Base-by-base conservation (phyloP, 2,888 invertebrate species). In the Hydrotaea cyrtoneurina region DNA sequence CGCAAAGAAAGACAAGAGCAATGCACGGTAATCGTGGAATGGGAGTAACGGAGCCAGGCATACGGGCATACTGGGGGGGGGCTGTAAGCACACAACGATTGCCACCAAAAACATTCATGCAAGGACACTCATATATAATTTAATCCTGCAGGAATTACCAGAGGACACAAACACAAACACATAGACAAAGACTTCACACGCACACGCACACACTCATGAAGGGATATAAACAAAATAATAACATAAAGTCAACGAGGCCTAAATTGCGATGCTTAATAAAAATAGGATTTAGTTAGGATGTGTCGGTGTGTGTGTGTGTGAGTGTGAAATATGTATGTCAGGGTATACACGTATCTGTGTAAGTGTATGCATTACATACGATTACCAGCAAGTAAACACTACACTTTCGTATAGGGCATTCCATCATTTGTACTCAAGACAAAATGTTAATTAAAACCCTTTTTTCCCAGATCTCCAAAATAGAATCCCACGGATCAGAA, bases 231-330 rank as follows among this genome's bases (percentile, higher is more conserved):
- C 69, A 78, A 66, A 77, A 86, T 72, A 82, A 86, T 78, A 83
- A 84, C 77, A 78, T 74, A 75, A 80, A 87, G 82, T 81, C 80
- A 87, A 82, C 85, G 82, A 82, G 78, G 81, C 82, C 82, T 77
- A 85, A 87, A 83, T 80, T 86, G 82, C 71, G 66, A 79, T 78
- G 82, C 84, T 81, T 86, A 84, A 86, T 82, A 85, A 85, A 82
- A 86, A 83, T 86, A 23, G 77, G 78, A 78, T 83, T 83, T 66
- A 73, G 74, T 80, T 78, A 43, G 80, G 72, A 80, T 80, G 72
- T 76, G 64, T 31, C 7, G 57, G 26, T 43, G 77, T 74, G 73
- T 73, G 39, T 57, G 46, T 39, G 43, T 74, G 74, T 2, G 36
- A 39, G 43, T 66, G 4, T 26, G 53, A 15, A 31, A 39, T 19